Evolutionary conservation across 2,888 invertebrate species (phyloP).

Genomic region (Caradrina clavipalpis): DNA sequence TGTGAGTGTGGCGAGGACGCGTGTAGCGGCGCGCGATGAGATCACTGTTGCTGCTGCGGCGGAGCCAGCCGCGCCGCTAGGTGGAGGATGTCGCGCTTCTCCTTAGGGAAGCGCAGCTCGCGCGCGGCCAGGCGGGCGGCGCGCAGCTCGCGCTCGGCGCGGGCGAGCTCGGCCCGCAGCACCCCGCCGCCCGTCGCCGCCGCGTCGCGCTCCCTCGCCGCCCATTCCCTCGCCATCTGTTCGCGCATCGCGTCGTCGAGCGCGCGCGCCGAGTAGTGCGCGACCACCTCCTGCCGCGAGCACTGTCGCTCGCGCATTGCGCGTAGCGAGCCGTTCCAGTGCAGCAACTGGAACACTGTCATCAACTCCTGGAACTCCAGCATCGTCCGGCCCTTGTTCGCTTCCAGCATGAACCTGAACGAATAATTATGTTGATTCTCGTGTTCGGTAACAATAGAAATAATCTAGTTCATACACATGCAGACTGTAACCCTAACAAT

Average conservation of each 20-base stretch:
- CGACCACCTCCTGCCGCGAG: slow-evolving; percentile 96
- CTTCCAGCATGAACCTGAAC: slow-evolving; percentile 93
- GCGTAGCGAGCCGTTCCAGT: slow-evolving; percentile 99
- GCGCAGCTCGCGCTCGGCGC: slow-evolving; percentile 96
- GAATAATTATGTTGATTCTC: slow-evolving; percentile 24
- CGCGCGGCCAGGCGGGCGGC: slow-evolving; percentile 96
- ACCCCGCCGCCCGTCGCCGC: slow-evolving; percentile 88
- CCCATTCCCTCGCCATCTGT: slow-evolving; percentile 99
- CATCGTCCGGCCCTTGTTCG: slow-evolving; percentile 98
- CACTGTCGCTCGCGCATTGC: slow-evolving; percentile 99
- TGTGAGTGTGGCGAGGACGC: slow-evolving; percentile 69
- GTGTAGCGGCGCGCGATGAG: slow-evolving; percentile 79
- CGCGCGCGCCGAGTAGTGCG: slow-evolving; percentile 97
- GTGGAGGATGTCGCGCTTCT: slow-evolving; percentile 98
- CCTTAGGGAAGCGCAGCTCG: slow-evolving; percentile 98
- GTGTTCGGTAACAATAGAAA: slow-evolving; percentile 6
- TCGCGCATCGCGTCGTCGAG: slow-evolving; percentile 98
- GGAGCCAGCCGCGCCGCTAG: slow-evolving; percentile 96
- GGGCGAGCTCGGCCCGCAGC: slow-evolving; percentile 94
- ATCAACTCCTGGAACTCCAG: slow-evolving; percentile 98
- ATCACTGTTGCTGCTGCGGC: slow-evolving; percentile 86
- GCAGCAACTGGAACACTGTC: slow-evolving; percentile 99
- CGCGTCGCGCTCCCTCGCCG: slow-evolving; percentile 92
- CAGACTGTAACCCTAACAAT: slow-evolving; percentile 42
- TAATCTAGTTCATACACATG: slow-evolving; percentile 42